Percentiles rank a stretch among this genome's conserved stretches.
These are phyloP conservation scores for Planiliza haematocheilus DNA, from an alignment of 2,113 vertebrate genomes.

Conservation along the genomic window DNA sequence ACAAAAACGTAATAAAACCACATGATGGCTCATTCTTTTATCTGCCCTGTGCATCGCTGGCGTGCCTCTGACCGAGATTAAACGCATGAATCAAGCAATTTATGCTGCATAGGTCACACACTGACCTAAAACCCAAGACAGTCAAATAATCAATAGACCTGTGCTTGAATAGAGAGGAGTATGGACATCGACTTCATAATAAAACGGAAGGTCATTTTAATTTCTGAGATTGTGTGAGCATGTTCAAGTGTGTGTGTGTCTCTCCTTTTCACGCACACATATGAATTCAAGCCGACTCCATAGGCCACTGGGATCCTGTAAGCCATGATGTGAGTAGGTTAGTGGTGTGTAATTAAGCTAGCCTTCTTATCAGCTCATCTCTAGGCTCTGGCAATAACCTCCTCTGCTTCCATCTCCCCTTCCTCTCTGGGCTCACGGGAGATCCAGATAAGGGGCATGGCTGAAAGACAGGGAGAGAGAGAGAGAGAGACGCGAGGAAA, in stretches of 20 bases:
- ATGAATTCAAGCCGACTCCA: constrained; percentile 46
- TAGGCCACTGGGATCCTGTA: constrained; percentile 45
- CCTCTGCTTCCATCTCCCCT: constrained; percentile 67
- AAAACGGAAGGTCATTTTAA: constrained; percentile 65
- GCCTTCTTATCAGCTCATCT: constrained; percentile 74
- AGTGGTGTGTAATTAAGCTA: constrained; percentile 71
- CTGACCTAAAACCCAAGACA: constrained; percentile 24
- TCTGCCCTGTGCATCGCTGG: neutral
- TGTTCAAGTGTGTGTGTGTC: constrained; percentile 28
- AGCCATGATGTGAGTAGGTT: constrained; percentile 55
- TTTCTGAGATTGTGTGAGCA: constrained; percentile 51
- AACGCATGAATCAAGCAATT: constrained; percentile 28
- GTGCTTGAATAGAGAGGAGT: constrained; percentile 39
- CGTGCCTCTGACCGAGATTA: constrained; percentile 4
- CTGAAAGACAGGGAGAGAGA: constrained; percentile 13
- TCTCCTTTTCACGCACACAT: constrained; percentile 21
- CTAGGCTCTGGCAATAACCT: constrained; percentile 74
- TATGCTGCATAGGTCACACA: constrained; percentile 7
- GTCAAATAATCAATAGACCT: constrained; percentile 66
- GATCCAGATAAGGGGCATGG: constrained; percentile 61
- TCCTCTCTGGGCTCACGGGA: constrained; percentile 59
- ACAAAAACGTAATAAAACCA: neutral
- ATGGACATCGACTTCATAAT: constrained; percentile 57
- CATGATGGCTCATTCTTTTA: neutral
- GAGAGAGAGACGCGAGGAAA: neutral